Base-by-base conservation (phyloP, 2,113 vertebrate species). In the Toxostoma redivivum region DNA sequence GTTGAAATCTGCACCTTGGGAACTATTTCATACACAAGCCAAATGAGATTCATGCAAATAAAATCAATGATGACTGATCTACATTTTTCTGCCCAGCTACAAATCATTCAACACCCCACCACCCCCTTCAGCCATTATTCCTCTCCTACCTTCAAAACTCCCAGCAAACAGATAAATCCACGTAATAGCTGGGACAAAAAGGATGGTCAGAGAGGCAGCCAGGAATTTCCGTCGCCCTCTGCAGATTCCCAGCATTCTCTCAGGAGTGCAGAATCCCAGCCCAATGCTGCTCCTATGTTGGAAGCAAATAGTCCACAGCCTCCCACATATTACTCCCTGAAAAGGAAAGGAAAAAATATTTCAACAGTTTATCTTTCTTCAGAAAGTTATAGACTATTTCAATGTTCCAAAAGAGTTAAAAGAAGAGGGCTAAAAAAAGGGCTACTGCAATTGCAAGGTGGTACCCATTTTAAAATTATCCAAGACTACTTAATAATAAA, bases 221-320 rank as follows among this genome's bases (percentile, higher is more conserved):
- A 99, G 98, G 98, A 99, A 99, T 98, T 99, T 99, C 98, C 99
- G 98, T 98, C 99, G 98, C 96, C 99, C 99, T 88, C 99, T 99
- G 98, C 99, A 99, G 98, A 99, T 99, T 97, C 99, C 99, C 98
- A 99, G 99, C 99, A 99, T 99, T 98, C 98, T 99, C 98, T 98
- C 98, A 86, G 96, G 96, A 96, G 97, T 97, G 97, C 88, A 97
- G 95, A 96, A 96, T 97, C 94, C 96, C 98, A 98, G 96, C 94
- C 86, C 94, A 86, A 91, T n/a, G 83, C 92, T 95, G 98, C 94
- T 98, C 98, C 99, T 99, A 98, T 97, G 98, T 98, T 4, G 97
- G 97, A 86, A 98, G 98, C 96, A 97, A 96, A 94, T 98, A 97
- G 92, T 98, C 97, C 97, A 98, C 96, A 73, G 98, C 96, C 83